Percentiles rank a stretch among this genome's conserved stretches.
Conservation (phyloP, 2,888 invertebrate species). For the Morpho deidamia region DNA sequence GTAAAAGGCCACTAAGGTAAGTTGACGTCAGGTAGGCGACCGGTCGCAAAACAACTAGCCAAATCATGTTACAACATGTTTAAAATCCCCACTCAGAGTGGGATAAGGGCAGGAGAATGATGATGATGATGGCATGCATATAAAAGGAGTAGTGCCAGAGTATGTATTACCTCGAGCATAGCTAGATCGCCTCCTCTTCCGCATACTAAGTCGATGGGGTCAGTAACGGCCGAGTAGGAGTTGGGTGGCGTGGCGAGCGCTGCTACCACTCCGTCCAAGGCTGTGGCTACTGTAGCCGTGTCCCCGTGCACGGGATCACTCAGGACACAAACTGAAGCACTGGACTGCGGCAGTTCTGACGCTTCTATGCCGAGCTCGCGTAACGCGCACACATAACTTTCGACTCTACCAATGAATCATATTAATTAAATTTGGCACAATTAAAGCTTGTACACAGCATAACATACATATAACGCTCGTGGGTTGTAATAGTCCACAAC, state of each 20-base stretch:
- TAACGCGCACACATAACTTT: constrained; percentile 84
- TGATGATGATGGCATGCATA: too few species aligned
- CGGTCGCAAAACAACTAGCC: too few species aligned
- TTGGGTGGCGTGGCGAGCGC: constrained; percentile 86
- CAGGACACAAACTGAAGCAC: constrained; percentile 58
- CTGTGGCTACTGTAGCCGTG: constrained; percentile 55
- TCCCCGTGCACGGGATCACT: constrained; percentile 78
- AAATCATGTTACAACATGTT: too few species aligned
- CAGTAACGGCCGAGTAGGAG: constrained; percentile 87
- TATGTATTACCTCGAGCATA: constrained; percentile 81
- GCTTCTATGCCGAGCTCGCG: constrained; percentile 81
- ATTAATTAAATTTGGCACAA: neutral
- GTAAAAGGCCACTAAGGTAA: too few species aligned
- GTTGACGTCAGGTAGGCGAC: too few species aligned
- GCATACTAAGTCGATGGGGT: constrained; percentile 89
- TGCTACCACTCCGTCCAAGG: constrained; percentile 68
- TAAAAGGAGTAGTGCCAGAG: too few species aligned
- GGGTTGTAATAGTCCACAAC: too few species aligned
- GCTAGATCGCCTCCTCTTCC: constrained; percentile 87
- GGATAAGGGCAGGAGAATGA: too few species aligned
- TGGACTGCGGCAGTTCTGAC: constrained; percentile 49
- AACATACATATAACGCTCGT: too few species aligned
- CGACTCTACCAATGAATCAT: constrained; percentile 56
- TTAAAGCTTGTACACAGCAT: too few species aligned
- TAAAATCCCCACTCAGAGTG: too few species aligned